phyloP scores from a whole-genome alignment of 2,113 vertebrate genomes.

The Gavia stellata region DNA sequence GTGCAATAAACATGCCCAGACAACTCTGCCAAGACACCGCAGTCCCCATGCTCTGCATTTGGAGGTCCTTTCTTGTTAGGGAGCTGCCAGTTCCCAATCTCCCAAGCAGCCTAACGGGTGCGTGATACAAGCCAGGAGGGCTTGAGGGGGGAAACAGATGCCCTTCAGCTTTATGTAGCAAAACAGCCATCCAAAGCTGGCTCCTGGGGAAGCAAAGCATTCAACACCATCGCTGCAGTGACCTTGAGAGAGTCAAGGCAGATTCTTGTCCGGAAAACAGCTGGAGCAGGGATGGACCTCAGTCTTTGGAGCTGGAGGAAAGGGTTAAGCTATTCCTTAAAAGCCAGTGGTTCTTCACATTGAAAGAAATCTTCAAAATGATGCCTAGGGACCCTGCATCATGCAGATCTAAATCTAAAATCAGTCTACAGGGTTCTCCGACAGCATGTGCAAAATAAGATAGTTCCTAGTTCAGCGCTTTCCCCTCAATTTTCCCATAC shows the following conservation, averaged over 20 bases:
- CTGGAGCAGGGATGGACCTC: background rate
- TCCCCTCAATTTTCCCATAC: background rate
- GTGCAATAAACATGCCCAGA: background rate
- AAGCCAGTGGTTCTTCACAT: background rate
- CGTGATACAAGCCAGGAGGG: fast-evolving
- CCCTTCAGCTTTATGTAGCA: background rate
- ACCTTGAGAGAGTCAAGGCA: background rate
- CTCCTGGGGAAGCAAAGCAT: background rate
- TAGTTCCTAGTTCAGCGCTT: background rate
- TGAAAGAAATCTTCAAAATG: background rate
- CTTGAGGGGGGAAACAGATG: too few relatives aligned
- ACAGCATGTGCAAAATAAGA: fast-evolving
- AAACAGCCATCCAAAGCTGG: background rate
- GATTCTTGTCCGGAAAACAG: background rate
- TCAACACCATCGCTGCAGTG: background rate
- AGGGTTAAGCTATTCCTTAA: background rate
- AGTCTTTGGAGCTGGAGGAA: background rate
- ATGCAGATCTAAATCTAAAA: background rate
- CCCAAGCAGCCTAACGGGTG: background rate
- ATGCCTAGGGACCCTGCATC: background rate
- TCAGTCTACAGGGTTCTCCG: fast-evolving
- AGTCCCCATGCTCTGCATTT: fast-evolving
- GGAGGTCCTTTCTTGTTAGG: background rate
- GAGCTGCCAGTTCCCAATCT: background rate
- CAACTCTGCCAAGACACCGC: background rate